Evolutionary conservation across 2,797 vertebrate genomes (phyloP), one percentile per base, ranked within the genome.

Genomic region (Parotocinclus haroldoi): DNA sequence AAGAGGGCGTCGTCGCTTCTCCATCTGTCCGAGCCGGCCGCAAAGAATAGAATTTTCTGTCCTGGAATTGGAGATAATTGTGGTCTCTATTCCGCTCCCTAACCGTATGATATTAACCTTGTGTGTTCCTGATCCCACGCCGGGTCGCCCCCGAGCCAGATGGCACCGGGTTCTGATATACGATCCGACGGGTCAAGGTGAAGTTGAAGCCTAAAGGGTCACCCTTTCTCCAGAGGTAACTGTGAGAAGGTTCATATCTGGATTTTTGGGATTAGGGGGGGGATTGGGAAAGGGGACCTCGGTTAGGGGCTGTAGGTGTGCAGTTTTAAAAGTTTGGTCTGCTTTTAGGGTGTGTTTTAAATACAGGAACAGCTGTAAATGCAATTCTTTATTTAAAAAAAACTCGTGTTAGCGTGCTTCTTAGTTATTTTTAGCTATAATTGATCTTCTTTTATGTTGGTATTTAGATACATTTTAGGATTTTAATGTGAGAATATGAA

Each of bases 61-160:
- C 86, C 85, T 86, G 86, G 88, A 87, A 90, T 84, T 86, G 88
- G 83, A 86, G 91, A 88, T 89, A 91, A 93, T 93, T 86, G 88
- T 84, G 77, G 84, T 82, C 80, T 90, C 87, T 80, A 86, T 89
- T 90, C 87, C 84, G 85, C 86, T 89, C 84, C 83, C 86, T 91
- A 88, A 90, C 86, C 83, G 80, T 87, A 87, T 86, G 87, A 89
- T 91, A 90, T 89, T 88, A 90, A 90, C 88, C 91, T 83, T 83
- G n/a, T n/a, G 75, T 68, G 82, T 89, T 89, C 88, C 82, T 84
- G 84, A 85, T 72, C 78, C 73, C 79, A 83, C 74, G 46, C 79
- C 14, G 77, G 79, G 81, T 84, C 87, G 88, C 89, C 87, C 82
- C 67, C 73, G 80, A 85, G 86, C 87, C 91, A 92, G 89, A 91